Evolutionary conservation across 2,888 invertebrate genomes (phyloP).

Genomic region (Micoletzkya japonica): DNA sequence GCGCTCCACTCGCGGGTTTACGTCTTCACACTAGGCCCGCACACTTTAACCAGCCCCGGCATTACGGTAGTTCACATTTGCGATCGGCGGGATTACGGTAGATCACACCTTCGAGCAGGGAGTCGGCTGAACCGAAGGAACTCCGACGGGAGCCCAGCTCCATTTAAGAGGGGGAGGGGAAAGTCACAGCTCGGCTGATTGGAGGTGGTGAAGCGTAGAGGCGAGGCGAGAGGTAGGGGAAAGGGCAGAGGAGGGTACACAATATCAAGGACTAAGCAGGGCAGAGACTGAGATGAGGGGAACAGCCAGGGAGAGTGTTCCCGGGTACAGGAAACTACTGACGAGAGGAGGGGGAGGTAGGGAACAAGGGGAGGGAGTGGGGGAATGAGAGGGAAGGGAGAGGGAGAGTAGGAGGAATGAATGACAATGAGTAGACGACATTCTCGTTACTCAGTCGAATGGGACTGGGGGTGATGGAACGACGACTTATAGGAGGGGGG

Average conservation of each 20-base stretch:
- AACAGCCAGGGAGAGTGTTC: too few species aligned
- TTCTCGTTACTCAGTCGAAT: too few species aligned
- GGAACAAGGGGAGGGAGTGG: background rate
- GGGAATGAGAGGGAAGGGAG: background rate
- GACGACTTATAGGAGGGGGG: too few species aligned
- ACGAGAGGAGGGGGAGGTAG: background rate
- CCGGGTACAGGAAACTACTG: background rate
- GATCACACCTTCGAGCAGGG: slow-evolving; percentile 16
- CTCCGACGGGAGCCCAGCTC: background rate
- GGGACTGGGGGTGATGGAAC: too few species aligned
- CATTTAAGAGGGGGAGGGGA: background rate
- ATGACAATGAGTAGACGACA: too few species aligned
- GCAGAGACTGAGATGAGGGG: too few species aligned
- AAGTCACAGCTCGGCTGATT: background rate
- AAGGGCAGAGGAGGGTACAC: too few species aligned
- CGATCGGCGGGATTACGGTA: background rate
- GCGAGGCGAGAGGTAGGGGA: too few species aligned
- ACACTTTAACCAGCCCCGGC: background rate
- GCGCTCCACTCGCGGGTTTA: background rate
- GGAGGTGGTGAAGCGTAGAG: background rate
- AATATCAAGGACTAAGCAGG: too few species aligned
- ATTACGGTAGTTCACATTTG: background rate
- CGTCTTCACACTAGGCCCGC: background rate
- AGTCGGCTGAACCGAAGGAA: slow-evolving; percentile 24
- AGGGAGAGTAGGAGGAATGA: background rate